Percentiles rank a stretch among this genome's conserved stretches.
These are phyloP conservation scores for Helarctos malayanus DNA, from an alignment of 2,797 vertebrate species.

Conservation along the genomic window DNA sequence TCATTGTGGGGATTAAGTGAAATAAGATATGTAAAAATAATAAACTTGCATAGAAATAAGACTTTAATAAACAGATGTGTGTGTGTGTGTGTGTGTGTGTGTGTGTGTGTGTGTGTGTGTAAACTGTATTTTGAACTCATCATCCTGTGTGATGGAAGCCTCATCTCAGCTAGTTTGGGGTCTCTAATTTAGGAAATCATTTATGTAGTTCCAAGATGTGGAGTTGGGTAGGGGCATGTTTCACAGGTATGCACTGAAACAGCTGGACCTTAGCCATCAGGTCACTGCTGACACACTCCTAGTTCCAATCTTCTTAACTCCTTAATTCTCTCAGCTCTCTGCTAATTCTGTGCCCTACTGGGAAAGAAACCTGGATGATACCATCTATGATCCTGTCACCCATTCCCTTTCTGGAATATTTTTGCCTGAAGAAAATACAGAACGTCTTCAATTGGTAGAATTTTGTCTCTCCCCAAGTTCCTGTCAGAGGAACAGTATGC, in stretches of 20 bases:
- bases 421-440: neutral
- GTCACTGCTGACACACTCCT: neutral
- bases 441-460: neutral
- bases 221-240: neutral
- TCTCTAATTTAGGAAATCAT: neutral
- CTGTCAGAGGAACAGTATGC: neutral
- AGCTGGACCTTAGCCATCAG: neutral
- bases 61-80: neutral
- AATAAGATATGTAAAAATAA: neutral
- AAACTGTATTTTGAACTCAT: neutral
- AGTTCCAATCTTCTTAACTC: neutral
- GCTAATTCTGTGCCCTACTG: neutral
- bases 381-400: neutral
- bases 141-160: neutral
- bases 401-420: neutral
- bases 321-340: neutral
- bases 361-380: neutral
- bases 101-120: too few relatives aligned
- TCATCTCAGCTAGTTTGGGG: neutral
- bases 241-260: neutral
- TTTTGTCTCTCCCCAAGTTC: neutral
- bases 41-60: neutral
- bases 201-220: neutral
- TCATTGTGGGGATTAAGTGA: neutral
- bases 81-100: neutral